Evolutionary conservation across 2,888 invertebrate species (phyloP).

Genomic region (Chorisops tibialis): DNA sequence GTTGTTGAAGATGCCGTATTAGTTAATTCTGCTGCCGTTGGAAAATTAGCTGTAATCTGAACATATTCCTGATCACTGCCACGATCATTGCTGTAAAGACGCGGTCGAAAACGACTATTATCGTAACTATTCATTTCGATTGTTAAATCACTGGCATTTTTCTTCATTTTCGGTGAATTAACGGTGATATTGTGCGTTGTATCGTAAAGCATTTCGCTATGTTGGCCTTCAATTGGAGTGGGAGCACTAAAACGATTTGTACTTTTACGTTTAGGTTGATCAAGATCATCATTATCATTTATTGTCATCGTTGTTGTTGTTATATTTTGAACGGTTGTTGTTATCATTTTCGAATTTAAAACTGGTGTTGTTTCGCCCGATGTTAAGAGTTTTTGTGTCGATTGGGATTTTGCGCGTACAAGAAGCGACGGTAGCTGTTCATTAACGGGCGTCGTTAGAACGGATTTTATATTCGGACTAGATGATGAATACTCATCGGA

Average conservation of each 20-base stretch:
- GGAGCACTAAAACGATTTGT: conserved; percentile 31
- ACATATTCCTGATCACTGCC: conserved; percentile 5
- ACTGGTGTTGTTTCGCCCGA: conserved; percentile 30
- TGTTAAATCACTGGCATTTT: conserved; percentile 15
- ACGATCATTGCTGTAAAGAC: conserved; percentile 7
- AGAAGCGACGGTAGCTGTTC: conserved; percentile 32
- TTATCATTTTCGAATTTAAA: neutral
- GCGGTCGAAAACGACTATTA: conserved; percentile 5
- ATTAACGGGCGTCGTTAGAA: conserved; percentile 36
- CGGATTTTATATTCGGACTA: conserved; percentile 36
- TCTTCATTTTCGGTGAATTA: neutral
- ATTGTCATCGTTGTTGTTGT: conserved; percentile 9
- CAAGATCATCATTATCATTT: neutral
- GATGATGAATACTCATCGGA: conserved; percentile 37
- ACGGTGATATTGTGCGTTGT: neutral
- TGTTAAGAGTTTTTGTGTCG: conserved; percentile 28
- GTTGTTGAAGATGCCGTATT: conserved; percentile 7
- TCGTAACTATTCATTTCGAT: neutral
- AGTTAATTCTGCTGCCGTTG: conserved; percentile 4
- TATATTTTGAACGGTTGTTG: neutral
- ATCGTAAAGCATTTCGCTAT: neutral
- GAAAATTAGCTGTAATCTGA: conserved; percentile 5
- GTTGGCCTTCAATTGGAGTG: conserved; percentile 12
- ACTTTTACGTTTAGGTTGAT: conserved; percentile 23
- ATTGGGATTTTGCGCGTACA: conserved; percentile 17